Base-by-base conservation (phyloP, 2,888 invertebrate genomes). In the Cheilosia soror region DNA sequence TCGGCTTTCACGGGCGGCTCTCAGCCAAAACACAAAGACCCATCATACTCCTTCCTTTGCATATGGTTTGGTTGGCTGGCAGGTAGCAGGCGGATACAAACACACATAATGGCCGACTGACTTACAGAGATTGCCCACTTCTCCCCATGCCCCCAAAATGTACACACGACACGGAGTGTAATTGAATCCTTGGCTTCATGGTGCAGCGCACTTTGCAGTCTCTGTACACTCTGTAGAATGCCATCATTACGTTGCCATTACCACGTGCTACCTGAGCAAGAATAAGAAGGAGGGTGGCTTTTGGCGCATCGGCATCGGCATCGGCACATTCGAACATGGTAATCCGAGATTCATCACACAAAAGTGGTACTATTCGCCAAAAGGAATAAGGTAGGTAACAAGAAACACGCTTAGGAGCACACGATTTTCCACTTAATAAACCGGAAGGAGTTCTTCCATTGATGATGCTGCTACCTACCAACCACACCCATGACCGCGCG, bases 401-500 rank as follows among this genome's bases (percentile, higher is more conserved):
- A 44, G 29, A 71, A 60, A 55, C 60, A 69, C 72, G 66, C 63
- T 71, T 68, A 68, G 42, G 20, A 63, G 75, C 69, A 69, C 75
- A 84, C 65, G 84, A 84, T 84, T 80, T 80, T 84, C 84, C 71
- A 71, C 84, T 79, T 80, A 80, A 75, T 80, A 84, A 80, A 63
- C 73, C 79, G 75, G 69, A 84, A 84, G 65, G 58, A 65, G 63
- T 40, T 49, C 63, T 55, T 49, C 6, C 42, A 55, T n/a, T 69
- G 42, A 57, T 57, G 13, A 27, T 37, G 31, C 65, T 25, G 49
- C 49, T 33, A 49, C 25, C 25, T 13, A 29, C 25, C 9, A 51
- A 55, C 27, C 31, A 7, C 33, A 49, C 13, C 5, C 5, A n/a
- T 5, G 25, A 40, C 40, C 9, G 40, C 40, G 15, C 7, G 62